Base-by-base conservation (phyloP, 2,797 vertebrate genomes). In the Sebastes trivittatus region DNA sequence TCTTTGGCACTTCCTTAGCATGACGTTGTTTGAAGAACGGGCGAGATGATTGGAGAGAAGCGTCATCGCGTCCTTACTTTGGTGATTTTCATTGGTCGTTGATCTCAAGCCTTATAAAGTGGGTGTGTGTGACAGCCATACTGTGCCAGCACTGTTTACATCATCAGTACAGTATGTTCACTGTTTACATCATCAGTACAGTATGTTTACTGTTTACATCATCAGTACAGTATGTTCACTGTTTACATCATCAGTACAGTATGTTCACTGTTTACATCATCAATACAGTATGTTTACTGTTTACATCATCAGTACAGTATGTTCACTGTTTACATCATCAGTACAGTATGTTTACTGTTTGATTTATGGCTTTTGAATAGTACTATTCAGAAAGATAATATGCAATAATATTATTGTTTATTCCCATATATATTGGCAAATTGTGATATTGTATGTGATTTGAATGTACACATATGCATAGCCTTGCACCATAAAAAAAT, bases 1-100 rank as follows among this genome's bases (percentile, higher is more conserved):
- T 49, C 36, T 7, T 25, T 36, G 0, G 5, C 8, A 58, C 93
- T 95, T 95, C 94, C 94, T 34, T 89, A 88, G 89, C 76, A 76
- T 88, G 81, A 91, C 77, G 89, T 36, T 0, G 5, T 0, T 5
- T 6, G 27, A 90, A 91, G 14, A 92, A 91, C 16, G 27, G 1
- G 49, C 1, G 3, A 22, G 4, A 2, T 82, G 78, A 95, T 95
- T 95, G 93, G 95, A 56, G 66, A 23, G 32, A 6, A 1, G 3
- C 0, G 3, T 14, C 8, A 2, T 0, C 0, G 1, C 0, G 1
- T 13, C 10, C 4, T 0, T 66, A 9, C 36, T 87, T 70, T 3
- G 2, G 7, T 1, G 1, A 4, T 49, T 73, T 13, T 75, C 3
- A 93, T 92, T 93, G 93, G 93, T 62, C 59, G 0, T 0, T 18